Percentiles rank a stretch among this genome's conserved stretches.
phyloP scores from a whole-genome alignment of 2,797 vertebrate species.

The Philypnodon macrostomus region DNA sequence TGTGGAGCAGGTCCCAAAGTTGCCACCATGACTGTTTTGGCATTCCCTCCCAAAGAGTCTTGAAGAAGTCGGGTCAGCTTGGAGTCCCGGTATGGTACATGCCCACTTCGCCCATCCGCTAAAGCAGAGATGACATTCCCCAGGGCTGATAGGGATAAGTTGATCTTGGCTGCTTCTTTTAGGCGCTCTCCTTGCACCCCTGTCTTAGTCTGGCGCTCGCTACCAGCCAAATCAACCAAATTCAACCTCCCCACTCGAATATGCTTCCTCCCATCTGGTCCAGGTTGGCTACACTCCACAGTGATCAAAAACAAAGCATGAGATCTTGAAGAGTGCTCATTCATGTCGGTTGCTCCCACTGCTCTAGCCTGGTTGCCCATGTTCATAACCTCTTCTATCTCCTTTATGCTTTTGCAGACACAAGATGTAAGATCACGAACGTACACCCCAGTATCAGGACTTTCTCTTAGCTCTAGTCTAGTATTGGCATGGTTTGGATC shows the following conservation, averaged over 20 bases:
- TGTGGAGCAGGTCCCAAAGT: conserved; percentile 88
- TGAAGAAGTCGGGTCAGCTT: conserved; percentile 94
- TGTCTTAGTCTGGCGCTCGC: conserved; percentile 89
- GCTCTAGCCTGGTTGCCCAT: conserved; percentile 90
- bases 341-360: conserved; percentile 92
- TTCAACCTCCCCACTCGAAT: conserved; percentile 95
- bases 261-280: conserved; percentile 89
- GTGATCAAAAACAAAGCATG: conserved; percentile 95
- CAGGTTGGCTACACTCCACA: conserved; percentile 90
- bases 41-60: conserved; percentile 95
- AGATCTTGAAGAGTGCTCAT: conserved; percentile 92
- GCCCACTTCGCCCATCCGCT: conserved; percentile 88
- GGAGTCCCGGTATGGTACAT: conserved; percentile 95
- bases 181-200: conserved; percentile 87
- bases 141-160: conserved; percentile 91
- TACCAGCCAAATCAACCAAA: conserved; percentile 93
- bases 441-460: conserved; percentile 89
- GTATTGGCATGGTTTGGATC: conserved; percentile 72
- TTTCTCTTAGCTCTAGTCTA: conserved; percentile 91
- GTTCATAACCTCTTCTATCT: conserved; percentile 96
- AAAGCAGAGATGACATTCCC: conserved; percentile 94
- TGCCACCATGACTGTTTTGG: conserved; percentile 96
- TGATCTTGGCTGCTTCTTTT: conserved; percentile 96
- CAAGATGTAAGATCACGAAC: conserved; percentile 93
- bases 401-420: conserved; percentile 94